Evolutionary conservation across 2,888 invertebrate genomes (phyloP).

Genomic region (Balanococcus diminutus): DNA sequence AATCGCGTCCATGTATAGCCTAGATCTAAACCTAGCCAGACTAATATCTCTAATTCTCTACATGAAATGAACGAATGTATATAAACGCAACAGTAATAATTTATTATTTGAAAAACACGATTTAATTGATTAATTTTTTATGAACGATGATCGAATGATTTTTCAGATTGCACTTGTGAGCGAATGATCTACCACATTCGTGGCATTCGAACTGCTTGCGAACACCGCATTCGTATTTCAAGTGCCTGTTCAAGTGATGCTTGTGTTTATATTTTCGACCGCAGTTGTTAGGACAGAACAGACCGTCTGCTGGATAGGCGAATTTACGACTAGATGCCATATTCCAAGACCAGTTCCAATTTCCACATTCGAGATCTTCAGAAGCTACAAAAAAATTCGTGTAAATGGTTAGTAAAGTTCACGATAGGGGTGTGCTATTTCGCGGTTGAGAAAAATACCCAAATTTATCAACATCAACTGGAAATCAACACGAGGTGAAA

Average conservation of each 20-base stretch:
- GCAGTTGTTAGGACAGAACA: conserved; percentile 57
- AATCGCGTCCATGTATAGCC: too few relatives aligned
- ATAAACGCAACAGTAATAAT: neutral
- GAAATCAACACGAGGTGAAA: too few relatives aligned
- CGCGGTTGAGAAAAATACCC: too few relatives aligned
- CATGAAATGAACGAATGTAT: neutral
- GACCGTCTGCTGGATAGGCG: neutral
- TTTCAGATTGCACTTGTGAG: conserved; percentile 46
- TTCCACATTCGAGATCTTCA: neutral
- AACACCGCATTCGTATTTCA: conserved; percentile 60
- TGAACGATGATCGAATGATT: conserved; percentile 46
- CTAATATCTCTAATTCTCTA: too few relatives aligned
- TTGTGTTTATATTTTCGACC: conserved; percentile 56
- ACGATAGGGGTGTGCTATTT: too few relatives aligned
- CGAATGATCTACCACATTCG: conserved; percentile 51
- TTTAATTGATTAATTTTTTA: conserved; percentile 24
- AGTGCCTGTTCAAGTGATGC: conserved; percentile 56
- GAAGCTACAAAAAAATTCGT: neutral
- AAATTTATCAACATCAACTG: too few relatives aligned
- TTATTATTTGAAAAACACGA: neutral
- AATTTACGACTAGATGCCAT: neutral
- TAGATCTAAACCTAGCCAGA: too few relatives aligned
- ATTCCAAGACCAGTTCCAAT: neutral
- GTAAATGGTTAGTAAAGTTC: neutral
- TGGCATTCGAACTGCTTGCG: conserved; percentile 61